Conservation (phyloP, 2,113 vertebrate species). For the Tetrax tetrax region DNA sequence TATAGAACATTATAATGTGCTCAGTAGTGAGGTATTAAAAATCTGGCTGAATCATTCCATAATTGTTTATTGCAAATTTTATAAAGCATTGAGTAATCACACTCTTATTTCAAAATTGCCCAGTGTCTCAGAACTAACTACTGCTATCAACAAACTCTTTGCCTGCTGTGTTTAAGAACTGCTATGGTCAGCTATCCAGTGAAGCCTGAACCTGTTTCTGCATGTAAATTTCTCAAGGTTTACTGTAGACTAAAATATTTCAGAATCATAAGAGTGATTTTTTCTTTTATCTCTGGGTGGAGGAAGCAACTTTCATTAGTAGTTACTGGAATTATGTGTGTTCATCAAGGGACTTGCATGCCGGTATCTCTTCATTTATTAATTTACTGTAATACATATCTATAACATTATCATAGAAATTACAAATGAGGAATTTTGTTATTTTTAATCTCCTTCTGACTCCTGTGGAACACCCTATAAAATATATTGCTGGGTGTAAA, state of each 20-base stretch:
- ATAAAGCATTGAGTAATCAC: slow-evolving; percentile 27
- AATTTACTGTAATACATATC: neutral
- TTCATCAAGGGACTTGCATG: neutral
- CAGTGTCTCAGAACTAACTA: neutral
- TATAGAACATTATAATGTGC: neutral
- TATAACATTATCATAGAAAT: neutral
- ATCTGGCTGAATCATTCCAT: slow-evolving; percentile 12
- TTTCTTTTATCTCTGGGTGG: neutral
- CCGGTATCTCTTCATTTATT: neutral
- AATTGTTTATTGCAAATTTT: slow-evolving; percentile 21
- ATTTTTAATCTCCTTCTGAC: neutral
- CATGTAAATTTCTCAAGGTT: neutral
- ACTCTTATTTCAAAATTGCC: slow-evolving; percentile 26
- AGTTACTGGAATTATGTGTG: neutral
- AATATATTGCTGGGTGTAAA: neutral
- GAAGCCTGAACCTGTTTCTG: neutral
- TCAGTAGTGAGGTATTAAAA: slow-evolving; percentile 23
- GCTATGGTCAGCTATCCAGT: neutral
- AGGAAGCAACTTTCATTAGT: neutral
- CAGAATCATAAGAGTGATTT: neutral
- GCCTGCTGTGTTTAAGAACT: neutral
- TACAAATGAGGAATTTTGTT: neutral
- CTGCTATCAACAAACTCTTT: neutral
- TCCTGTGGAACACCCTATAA: neutral
- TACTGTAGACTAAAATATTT: neutral